Conservation (phyloP, 2,888 invertebrate genomes). For the Anthrax anthrax region DNA sequence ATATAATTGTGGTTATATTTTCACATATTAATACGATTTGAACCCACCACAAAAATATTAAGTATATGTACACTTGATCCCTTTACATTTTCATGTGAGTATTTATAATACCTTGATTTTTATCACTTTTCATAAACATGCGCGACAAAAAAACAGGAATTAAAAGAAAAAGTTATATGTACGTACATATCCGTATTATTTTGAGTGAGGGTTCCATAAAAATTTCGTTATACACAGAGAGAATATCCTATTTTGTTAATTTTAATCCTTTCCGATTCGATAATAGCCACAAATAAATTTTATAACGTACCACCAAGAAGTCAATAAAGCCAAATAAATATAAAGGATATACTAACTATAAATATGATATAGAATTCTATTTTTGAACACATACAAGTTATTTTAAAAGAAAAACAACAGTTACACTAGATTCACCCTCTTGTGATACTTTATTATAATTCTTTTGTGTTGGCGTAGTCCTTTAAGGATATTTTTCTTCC, state of each 20-base stretch:
- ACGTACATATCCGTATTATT: too few relatives aligned
- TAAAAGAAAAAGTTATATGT: too few relatives aligned
- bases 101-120: too few relatives aligned
- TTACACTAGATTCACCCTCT: conserved; percentile 4
- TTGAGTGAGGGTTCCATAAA: too few relatives aligned
- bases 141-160: too few relatives aligned
- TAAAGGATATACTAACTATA: too few relatives aligned
- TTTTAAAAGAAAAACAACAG: not conserved
- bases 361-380: too few relatives aligned
- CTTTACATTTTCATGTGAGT: not conserved
- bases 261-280: conserved; percentile 35
- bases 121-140: too few relatives aligned
- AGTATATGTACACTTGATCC: not conserved
- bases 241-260: conserved; percentile 29
- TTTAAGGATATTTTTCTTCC: too few relatives aligned
- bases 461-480: too few relatives aligned
- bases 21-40: conserved; percentile 5
- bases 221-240: not conserved
- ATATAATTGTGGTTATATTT: not conserved
- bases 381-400: too few relatives aligned
- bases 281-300: conserved; percentile 22
- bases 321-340: conserved; percentile 18
- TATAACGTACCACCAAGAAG: conserved; percentile 16
- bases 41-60: not conserved
- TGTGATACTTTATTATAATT: too few relatives aligned